phyloP scores from a whole-genome alignment of 2,888 invertebrate genomes.

The Melinopterus prodromus region DNA sequence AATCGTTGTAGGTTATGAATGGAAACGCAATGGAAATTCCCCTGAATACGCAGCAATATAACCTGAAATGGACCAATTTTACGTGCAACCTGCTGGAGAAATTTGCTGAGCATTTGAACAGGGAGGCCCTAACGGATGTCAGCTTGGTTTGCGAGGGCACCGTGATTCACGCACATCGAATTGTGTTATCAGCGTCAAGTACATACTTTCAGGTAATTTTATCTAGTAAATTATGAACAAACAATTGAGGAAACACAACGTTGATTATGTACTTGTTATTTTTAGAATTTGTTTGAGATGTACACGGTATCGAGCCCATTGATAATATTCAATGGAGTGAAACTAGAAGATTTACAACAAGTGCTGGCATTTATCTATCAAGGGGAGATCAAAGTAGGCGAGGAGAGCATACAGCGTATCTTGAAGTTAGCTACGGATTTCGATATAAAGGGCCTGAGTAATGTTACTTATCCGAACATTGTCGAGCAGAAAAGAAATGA shows the following conservation, averaged over 20 bases:
- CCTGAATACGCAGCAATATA: constrained; percentile 54
- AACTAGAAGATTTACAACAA: constrained; percentile 58
- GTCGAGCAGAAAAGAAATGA: background rate
- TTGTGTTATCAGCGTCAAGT: constrained; percentile 63
- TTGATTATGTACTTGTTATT: constrained; percentile 20
- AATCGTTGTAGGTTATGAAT: background rate
- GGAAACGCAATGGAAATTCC: constrained; percentile 28
- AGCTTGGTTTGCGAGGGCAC: constrained; percentile 62
- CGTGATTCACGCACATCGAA: constrained; percentile 62
- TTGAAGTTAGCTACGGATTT: constrained; percentile 60
- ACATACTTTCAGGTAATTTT: constrained; percentile 59
- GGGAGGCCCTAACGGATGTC: constrained; percentile 61
- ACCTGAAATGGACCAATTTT: constrained; percentile 63
- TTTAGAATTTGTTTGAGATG: constrained; percentile 58
- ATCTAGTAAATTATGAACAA: background rate
- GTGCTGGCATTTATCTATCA: constrained; percentile 63
- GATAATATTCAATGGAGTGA: constrained; percentile 60
- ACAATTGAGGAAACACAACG: background rate
- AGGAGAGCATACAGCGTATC: constrained; percentile 59
- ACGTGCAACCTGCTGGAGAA: constrained; percentile 62
- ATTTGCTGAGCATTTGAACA: constrained; percentile 59
- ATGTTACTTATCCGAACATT: constrained; percentile 54
- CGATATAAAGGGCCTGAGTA: constrained; percentile 62
- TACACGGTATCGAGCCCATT: constrained; percentile 59
- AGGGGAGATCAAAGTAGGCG: constrained; percentile 63